Conservation (phyloP, 2,113 vertebrate species). For the Rhabdomys dilectus region DNA sequence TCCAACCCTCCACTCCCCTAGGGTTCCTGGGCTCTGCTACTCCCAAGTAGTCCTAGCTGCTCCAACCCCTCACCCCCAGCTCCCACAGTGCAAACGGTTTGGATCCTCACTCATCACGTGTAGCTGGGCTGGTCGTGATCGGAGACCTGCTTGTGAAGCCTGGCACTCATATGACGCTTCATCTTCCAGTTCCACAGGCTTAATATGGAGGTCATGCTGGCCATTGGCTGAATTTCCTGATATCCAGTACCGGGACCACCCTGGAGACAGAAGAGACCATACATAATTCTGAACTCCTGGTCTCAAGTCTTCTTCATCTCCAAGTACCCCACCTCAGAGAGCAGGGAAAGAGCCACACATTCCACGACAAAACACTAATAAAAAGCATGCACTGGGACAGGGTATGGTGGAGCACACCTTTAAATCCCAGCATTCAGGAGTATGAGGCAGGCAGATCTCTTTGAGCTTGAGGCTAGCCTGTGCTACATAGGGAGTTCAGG, state of each 20-base stretch:
- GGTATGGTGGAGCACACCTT: too few relatives aligned
- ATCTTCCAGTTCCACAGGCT: constrained; percentile 91
- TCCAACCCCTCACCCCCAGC: not conserved
- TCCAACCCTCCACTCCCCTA: not conserved
- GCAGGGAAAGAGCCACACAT: not conserved
- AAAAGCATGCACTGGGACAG: not conserved
- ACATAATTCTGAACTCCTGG: not conserved
- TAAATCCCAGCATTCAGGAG: not conserved
- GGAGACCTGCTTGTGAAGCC: constrained; percentile 93
- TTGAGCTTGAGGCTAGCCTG: not conserved
- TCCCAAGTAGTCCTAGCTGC: not conserved
- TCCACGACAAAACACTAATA: not conserved
- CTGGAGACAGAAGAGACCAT: constrained; percentile 80
- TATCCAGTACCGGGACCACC: constrained; percentile 94
- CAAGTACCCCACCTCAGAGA: not conserved
- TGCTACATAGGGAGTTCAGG: not conserved
- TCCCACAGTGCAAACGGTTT: not conserved
- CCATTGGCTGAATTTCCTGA: constrained; percentile 90
- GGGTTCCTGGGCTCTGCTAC: not conserved
- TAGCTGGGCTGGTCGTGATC: constrained; percentile 92
- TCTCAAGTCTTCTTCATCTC: not conserved
- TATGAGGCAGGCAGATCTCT: not conserved
- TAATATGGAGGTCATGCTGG: constrained; percentile 94
- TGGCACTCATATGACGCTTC: constrained; percentile 95
- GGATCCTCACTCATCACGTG: constrained; percentile 91